phyloP scores from a whole-genome alignment of 2,888 invertebrate genomes.

The Schizaphis graminum region DNA sequence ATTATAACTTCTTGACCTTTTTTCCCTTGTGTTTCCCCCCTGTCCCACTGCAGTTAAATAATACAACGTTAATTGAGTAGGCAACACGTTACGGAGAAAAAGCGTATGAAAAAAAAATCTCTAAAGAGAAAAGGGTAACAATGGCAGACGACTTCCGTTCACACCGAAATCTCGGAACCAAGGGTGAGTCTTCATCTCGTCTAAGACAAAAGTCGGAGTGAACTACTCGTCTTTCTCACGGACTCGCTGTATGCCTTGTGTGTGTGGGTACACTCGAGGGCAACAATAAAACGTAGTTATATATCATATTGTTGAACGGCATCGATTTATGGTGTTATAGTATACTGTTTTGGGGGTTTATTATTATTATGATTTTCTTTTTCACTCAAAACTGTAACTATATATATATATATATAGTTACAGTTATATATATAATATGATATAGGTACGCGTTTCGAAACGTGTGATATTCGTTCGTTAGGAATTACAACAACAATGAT shows the following conservation, averaged over 20 bases:
- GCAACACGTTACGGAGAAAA: conserved; percentile 38
- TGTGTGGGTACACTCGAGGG: background rate
- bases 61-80: conserved; percentile 64
- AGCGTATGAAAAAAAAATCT: conserved; percentile 7
- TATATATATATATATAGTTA: background rate
- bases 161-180: conserved; percentile 61
- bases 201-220: conserved; percentile 62
- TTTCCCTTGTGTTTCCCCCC: background rate
- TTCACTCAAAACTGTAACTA: conserved; percentile 23
- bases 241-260: background rate
- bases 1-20: conserved; percentile 56
- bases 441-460: background rate
- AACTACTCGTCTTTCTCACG: conserved; percentile 63
- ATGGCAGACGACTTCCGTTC: conserved; percentile 64
- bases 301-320: conserved; percentile 44
- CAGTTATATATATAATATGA: background rate
- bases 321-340: conserved; percentile 50
- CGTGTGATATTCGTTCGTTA: conserved; percentile 49
- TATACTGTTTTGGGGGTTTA: conserved; percentile 13
- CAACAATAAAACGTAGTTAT: conserved; percentile 33
- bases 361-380: conserved; percentile 36
- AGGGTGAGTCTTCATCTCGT: conserved; percentile 54
- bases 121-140: conserved; percentile 53
- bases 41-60: conserved; percentile 16
- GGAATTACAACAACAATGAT: background rate